These are phyloP conservation scores for Tipula vernalis DNA, from an alignment of 2,888 invertebrate genomes.

Conservation along the genomic window DNA sequence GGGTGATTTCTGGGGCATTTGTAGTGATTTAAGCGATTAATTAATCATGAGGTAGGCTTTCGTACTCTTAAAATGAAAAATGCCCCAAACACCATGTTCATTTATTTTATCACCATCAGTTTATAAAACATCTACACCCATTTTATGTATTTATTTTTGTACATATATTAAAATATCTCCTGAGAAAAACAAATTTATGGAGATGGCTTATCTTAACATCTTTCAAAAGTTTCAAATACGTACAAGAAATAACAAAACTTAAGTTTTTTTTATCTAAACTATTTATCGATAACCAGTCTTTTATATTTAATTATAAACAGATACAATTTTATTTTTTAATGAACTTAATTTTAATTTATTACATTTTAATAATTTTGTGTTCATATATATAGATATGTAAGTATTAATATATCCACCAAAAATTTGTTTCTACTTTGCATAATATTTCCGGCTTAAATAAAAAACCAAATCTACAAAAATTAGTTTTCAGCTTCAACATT, in stretches of 20 bases:
- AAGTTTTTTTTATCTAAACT: not conserved
- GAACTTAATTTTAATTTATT: not conserved
- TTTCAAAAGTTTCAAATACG: not conserved
- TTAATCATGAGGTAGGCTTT: too few species aligned
- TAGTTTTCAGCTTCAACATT: not conserved
- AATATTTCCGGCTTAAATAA: constrained; percentile 5
- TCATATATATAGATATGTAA: not conserved
- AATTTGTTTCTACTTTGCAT: not conserved
- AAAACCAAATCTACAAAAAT: not conserved
- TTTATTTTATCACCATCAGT: not conserved
- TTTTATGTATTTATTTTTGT: not conserved
- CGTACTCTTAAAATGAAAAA: too few species aligned
- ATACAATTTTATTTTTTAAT: not conserved
- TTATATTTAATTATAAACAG: not conserved
- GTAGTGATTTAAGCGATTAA: too few species aligned
- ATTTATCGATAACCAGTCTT: not conserved
- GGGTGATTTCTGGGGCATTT: too few species aligned
- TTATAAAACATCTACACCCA: not conserved
- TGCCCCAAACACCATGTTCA: too few species aligned
- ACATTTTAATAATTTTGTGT: not conserved
- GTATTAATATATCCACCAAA: not conserved
- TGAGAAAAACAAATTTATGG: not conserved
- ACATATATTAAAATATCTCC: not conserved
- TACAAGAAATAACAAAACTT: not conserved
- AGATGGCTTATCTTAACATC: not conserved